Evolutionary conservation across 2,888 invertebrate genomes (phyloP).

Genomic region (Metallyticus violacea): DNA sequence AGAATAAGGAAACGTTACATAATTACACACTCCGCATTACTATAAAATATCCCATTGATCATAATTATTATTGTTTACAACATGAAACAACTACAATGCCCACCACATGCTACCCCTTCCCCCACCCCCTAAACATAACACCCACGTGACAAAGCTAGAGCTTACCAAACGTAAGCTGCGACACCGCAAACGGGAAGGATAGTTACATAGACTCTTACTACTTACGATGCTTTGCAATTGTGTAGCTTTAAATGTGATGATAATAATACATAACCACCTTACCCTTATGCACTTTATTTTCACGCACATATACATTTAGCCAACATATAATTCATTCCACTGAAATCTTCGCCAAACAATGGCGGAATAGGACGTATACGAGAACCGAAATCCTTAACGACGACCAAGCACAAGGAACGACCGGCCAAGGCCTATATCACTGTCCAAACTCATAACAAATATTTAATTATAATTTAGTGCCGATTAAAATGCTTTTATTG

Average conservation of each 20-base stretch:
- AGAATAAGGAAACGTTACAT: neutral
- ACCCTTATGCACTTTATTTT: neutral
- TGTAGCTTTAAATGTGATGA: neutral
- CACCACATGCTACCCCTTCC: neutral
- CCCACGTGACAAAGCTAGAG: constrained; percentile 35
- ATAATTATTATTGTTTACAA: neutral
- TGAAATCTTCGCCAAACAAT: constrained; percentile 31
- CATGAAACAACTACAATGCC: neutral
- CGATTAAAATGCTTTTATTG: neutral
- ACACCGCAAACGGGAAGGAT: constrained; percentile 27
- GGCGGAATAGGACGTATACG: constrained; percentile 32
- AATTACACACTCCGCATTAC: neutral
- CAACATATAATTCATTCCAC: neutral
- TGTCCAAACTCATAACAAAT: constrained; percentile 23
- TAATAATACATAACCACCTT: neutral
- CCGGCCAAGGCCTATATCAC: constrained; percentile 28
- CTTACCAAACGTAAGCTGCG: constrained; percentile 32
- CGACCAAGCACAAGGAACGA: constrained; percentile 31
- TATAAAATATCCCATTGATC: neutral
- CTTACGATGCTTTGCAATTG: neutral
- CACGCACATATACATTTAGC: neutral
- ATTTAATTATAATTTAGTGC: neutral
- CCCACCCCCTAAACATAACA: constrained; percentile 23
- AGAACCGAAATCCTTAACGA: constrained; percentile 22
- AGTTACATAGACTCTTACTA: neutral